These are phyloP conservation scores for Climacteris rufus DNA, from an alignment of 2,113 vertebrate species.

Conservation along the genomic window DNA sequence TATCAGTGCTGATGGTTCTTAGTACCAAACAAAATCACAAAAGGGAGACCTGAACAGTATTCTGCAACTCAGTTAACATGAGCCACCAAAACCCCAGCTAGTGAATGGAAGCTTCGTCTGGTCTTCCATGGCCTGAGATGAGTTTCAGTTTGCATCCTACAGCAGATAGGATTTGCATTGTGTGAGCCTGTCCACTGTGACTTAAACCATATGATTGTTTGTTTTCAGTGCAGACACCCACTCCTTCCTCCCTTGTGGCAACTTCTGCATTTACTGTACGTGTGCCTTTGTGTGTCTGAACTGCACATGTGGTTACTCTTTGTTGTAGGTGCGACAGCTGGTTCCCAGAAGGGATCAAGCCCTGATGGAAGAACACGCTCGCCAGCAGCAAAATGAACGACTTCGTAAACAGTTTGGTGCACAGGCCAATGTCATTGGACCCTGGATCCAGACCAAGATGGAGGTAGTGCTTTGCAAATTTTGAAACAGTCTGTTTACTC, in stretches of 20 bases:
- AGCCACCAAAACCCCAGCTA: not conserved
- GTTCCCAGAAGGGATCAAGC: slow-evolving; percentile 95
- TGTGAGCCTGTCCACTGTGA: not conserved
- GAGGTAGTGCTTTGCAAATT: slow-evolving; percentile 74
- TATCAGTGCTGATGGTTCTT: not conserved
- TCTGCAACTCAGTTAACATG: not conserved
- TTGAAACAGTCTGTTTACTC: not conserved
- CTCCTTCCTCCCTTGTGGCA: not conserved
- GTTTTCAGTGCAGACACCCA: not conserved
- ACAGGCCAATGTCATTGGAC: slow-evolving; percentile 95
- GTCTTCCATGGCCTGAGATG: not conserved
- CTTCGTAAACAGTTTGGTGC: slow-evolving; percentile 95
- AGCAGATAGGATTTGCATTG: not conserved
- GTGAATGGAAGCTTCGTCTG: not conserved
- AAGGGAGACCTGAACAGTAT: not conserved
- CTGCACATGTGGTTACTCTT: not conserved
- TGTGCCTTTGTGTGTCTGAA: not conserved
- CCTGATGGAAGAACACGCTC: slow-evolving; percentile 91
- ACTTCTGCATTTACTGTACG: not conserved
- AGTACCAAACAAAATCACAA: not conserved
- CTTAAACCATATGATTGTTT: not conserved
- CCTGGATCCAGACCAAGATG: slow-evolving; percentile 99
- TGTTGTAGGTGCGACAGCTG: slow-evolving; percentile 86
- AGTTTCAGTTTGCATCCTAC: not conserved
- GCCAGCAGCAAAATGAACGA: slow-evolving; percentile 95